Evolutionary conservation across 2,888 invertebrate genomes (phyloP), one percentile per base, ranked within the genome.

Genomic region (Eumerus sabulonum): DNA sequence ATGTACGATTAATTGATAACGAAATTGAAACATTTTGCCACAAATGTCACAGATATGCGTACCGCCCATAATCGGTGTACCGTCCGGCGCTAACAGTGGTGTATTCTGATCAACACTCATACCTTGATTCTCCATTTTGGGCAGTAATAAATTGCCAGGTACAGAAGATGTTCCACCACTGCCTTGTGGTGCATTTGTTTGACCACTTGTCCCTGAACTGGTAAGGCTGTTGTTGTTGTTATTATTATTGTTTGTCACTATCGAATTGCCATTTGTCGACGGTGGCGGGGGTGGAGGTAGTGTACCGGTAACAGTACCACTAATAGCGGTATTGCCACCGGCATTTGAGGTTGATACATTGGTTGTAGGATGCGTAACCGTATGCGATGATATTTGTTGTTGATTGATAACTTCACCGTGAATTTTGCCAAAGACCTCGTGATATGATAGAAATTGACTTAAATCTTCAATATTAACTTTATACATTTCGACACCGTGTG

Each of bases 1-100:
- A 89, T 96, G 96, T 45, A 96, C 95, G 84, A 96, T 96, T 72
- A 96, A 91, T 87, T 96, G 96, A 89, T 96, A 96, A 70, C 95
- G 93, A 88, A 94, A 96, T 85, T 95, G 95, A 89, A 96, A 96
- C 90, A 94, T 93, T 90, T 96, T 95, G 59, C 95, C 94, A 85
- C 96, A 96, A 74, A 96, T 92, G 88, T 96, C 95, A 87, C 96
- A 96, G 14, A 93, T 91, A 87, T 96, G 95, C 81, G 87, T 87
- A 1, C 92, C 91, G 1, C 92, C 90, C 1, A 94, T 92, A 2
- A 92, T 92, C 47, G 90, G 90, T 44, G 88, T 87, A 56, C 87
- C 88, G 77, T 87, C 87, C 13, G 91, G 90, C 62, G 92, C 92
- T 4, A 91, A 88, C 82, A 92, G 89, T n/a, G 90, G 90, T 2